Evolutionary conservation across 2,888 invertebrate genomes (phyloP).

Genomic region (Rutpela maculata): DNA sequence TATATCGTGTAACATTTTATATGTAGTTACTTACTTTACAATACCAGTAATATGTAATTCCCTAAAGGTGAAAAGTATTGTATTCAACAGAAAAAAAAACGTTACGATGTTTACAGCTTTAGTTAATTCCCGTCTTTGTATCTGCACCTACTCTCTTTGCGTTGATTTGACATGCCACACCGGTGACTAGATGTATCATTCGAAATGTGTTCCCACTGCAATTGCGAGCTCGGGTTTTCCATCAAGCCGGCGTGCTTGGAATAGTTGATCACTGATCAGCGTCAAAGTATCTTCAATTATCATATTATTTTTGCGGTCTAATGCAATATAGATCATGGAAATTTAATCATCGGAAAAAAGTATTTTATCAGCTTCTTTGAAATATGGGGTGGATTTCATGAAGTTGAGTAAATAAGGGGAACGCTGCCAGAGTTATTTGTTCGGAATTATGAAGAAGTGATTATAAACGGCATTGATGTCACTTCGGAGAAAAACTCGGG

Average conservation of each 20-base stretch:
- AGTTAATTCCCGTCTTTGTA: constrained; percentile 39
- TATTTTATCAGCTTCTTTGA: constrained; percentile 29
- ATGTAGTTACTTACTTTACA: neutral
- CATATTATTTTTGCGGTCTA: constrained; percentile 41
- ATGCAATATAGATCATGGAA: constrained; percentile 38
- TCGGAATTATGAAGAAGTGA: neutral
- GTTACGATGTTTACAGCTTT: neutral
- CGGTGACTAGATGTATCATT: constrained; percentile 58
- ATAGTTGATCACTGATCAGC: constrained; percentile 44
- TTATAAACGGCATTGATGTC: neutral
- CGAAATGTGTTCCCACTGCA: constrained; percentile 57
- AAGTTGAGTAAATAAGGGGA: constrained; percentile 2
- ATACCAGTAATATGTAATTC: neutral
- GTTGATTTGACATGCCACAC: constrained; percentile 59
- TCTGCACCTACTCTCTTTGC: constrained; percentile 37
- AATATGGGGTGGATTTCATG: constrained; percentile 22
- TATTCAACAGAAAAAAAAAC: neutral
- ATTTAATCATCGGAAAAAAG: constrained; percentile 31
- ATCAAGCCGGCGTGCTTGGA: constrained; percentile 50
- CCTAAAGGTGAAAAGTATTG: neutral
- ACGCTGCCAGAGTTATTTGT: neutral
- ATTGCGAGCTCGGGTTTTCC: constrained; percentile 56
- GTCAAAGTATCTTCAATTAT: constrained; percentile 35
- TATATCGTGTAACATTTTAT: neutral
- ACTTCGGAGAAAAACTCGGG: neutral